Evolutionary conservation across 2,888 invertebrate genomes (phyloP).

Genomic region (Drosophila longiperda): DNA sequence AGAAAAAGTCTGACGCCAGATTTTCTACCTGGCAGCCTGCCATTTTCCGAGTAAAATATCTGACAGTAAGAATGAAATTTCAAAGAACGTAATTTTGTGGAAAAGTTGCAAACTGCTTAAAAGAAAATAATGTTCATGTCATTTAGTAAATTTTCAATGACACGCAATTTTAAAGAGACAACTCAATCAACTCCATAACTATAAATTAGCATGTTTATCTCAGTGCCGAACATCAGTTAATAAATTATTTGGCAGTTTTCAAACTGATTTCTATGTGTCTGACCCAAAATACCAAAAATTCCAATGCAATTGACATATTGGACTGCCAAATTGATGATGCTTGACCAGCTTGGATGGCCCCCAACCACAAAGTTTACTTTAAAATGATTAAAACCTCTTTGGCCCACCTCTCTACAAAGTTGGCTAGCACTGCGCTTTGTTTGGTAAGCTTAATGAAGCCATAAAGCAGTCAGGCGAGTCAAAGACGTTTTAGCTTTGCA

Average conservation of each 20-base stretch:
- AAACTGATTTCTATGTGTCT: slow-evolving; percentile 49
- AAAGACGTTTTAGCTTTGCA: slow-evolving; percentile 7
- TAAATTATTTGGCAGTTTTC: slow-evolving; percentile 65
- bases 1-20: slow-evolving; percentile 42
- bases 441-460: slow-evolving; percentile 23
- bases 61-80: slow-evolving; percentile 57
- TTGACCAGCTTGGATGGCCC: slow-evolving; percentile 30
- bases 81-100: slow-evolving; percentile 68
- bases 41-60: slow-evolving; percentile 45
- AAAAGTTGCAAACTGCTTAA: slow-evolving; percentile 64
- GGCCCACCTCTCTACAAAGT: background rate
- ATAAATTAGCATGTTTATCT: background rate
- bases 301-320: slow-evolving; percentile 72
- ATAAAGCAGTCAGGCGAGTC: slow-evolving; percentile 22
- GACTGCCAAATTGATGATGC: slow-evolving; percentile 65
- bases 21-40: slow-evolving; percentile 66
- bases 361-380: slow-evolving; percentile 17
- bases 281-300: slow-evolving; percentile 50
- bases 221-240: slow-evolving; percentile 35
- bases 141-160: slow-evolving; percentile 35
- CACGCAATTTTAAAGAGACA: slow-evolving; percentile 4
- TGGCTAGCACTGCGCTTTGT: slow-evolving; percentile 3
- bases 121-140: slow-evolving; percentile 24
- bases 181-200: background rate
- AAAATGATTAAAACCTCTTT: slow-evolving; percentile 35